Evolutionary conservation across 2,888 invertebrate species (phyloP).

Genomic region (Linhomoeus sp.): DNA sequence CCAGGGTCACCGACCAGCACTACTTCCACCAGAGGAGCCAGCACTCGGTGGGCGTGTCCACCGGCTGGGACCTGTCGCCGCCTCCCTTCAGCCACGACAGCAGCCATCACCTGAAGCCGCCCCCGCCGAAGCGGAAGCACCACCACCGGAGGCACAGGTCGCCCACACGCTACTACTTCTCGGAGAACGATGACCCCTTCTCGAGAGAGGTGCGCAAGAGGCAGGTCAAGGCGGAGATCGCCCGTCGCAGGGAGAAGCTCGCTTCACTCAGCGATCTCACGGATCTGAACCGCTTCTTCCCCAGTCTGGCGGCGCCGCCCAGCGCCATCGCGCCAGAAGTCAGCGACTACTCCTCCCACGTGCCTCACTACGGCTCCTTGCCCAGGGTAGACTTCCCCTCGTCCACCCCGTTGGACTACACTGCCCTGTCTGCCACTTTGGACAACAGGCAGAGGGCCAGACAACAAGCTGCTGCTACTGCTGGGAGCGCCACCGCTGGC

Average conservation of each 20-base stretch:
- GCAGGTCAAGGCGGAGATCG: constrained; percentile 40
- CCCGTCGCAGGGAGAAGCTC: constrained; percentile 40
- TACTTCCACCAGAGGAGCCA: too few relatives aligned
- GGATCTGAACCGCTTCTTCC: neutral
- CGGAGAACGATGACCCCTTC: constrained; percentile 35
- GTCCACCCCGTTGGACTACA: constrained; percentile 1
- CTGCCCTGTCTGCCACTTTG: too few relatives aligned
- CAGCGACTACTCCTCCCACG: constrained; percentile 15
- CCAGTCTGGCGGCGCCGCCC: too few relatives aligned
- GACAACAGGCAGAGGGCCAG: too few relatives aligned
- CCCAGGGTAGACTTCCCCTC: constrained; percentile 17
- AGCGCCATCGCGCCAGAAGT: neutral
- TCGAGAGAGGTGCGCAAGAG: constrained; percentile 40
- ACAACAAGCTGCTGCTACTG: too few relatives aligned
- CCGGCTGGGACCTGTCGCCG: too few relatives aligned
- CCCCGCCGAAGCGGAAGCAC: too few relatives aligned
- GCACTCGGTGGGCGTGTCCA: too few relatives aligned
- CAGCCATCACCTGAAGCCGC: too few relatives aligned
- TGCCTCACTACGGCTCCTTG: constrained; percentile 21
- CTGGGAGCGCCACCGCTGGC: too few relatives aligned
- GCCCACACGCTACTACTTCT: constrained; percentile 30
- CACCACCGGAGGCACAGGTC: neutral
- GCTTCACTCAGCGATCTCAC: constrained; percentile 21
- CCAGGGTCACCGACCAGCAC: neutral
- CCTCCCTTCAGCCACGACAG: too few relatives aligned